Base-by-base conservation (phyloP, 2,888 invertebrate species). In the Caenorhabditis zanzibari region DNA sequence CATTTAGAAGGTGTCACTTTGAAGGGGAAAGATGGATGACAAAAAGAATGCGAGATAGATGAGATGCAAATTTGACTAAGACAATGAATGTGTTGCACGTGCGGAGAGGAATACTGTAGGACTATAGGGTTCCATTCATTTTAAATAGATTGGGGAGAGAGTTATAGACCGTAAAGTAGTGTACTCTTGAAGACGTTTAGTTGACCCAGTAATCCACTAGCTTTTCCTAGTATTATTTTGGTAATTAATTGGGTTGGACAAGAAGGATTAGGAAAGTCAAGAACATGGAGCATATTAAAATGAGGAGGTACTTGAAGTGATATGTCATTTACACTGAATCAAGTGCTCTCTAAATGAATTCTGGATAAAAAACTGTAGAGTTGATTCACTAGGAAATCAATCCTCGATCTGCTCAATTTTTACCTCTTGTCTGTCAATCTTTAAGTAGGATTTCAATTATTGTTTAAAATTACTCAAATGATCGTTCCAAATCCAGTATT, bases 151-250 rank as follows among this genome's bases (percentile, higher is more conserved):
- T 24, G n/a, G 47, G 14, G 54, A 1, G 63, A 44, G 24, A 63
- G 44, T 47, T 28, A 59, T 49, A 58, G 75, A 75, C 28, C 54
- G 14, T 7, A 35, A n/a, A n/a, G n/a, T 64, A 38, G 22, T 54
- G 52, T 63, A 22, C 56, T 41, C 74, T 74, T 56, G 63, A 63
- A 74, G 64, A 74, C 64, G 74, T 74, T 74, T 64, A 61, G 72
- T 35, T 69, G 69, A 69, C 69, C 69, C 22, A 59, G 26, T 41
- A 76, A 76, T 68, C 76, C 28, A 68, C 66, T 66, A 38, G 64
- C 54, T 54, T 52, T 22, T 63, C 73, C 68, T 66, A 75, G 75
- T 49, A 66, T 66, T 75, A 66, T 75, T 75, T 58, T 75, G 35
- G 16, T 74, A 66, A 68, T 76, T 68, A 59, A 19, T 41, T 41